Conservation (phyloP, 1,140 invertebrate species). For the Achatina immaculata region DNA sequence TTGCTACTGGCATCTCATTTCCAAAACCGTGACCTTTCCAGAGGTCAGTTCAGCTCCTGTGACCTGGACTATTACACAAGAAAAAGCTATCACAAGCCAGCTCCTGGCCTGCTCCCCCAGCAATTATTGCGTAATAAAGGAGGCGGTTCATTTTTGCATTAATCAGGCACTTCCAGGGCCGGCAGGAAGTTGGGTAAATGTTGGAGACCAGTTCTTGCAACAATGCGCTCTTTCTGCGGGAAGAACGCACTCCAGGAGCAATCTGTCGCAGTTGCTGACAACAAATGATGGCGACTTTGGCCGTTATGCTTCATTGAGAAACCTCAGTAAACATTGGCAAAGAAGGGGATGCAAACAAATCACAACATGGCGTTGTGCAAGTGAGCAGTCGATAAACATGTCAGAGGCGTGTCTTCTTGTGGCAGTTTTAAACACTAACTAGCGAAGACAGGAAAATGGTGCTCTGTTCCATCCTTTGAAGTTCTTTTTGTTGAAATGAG, state of each 20-base stretch:
- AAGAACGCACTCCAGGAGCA: neutral
- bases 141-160: neutral
- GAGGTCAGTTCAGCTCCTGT: neutral
- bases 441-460: too few species aligned
- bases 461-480: too few species aligned
- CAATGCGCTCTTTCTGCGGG: neutral
- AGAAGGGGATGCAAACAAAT: neutral
- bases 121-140: neutral
- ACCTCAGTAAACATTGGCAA: slow-evolving; percentile 17
- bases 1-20: slow-evolving; percentile 3
- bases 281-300: neutral
- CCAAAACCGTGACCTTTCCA: neutral
- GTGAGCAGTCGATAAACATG: neutral
- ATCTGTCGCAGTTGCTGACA: neutral
- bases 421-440: too few species aligned
- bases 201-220: neutral
- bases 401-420: neutral
- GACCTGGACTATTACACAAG: neutral
- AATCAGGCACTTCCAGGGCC: neutral
- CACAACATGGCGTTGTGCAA: neutral
- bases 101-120: neutral
- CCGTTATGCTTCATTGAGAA: slow-evolving; percentile 8
- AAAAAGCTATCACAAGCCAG: neutral
- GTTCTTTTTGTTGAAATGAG: too few species aligned
- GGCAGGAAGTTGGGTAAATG: neutral